phyloP scores from a whole-genome alignment of 1,140 invertebrate genomes.

The Aphaenogaster rudis region DNA sequence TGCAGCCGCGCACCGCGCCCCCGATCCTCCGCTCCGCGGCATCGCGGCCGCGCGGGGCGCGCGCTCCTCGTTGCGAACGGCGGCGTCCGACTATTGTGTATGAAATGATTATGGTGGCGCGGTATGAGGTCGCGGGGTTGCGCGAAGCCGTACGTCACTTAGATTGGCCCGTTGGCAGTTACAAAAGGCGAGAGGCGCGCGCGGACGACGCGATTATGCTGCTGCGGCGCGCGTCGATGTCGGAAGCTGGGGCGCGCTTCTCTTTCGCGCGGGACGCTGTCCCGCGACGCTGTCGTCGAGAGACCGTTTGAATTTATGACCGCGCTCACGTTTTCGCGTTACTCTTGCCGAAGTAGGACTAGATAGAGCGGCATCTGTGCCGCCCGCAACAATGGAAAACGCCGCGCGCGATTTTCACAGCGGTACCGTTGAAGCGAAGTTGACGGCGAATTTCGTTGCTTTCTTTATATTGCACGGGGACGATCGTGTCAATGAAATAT shows the following conservation, averaged over 20 bases:
- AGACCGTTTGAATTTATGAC: slow-evolving; percentile 42
- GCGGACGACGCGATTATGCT: slow-evolving; percentile 63
- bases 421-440: slow-evolving; percentile 18
- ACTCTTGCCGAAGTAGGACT: slow-evolving; percentile 42
- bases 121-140: slow-evolving; percentile 82
- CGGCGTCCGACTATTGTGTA: slow-evolving; percentile 82
- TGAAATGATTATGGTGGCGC: slow-evolving; percentile 83
- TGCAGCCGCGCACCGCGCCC: slow-evolving; percentile 68
- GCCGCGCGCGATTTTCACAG: slow-evolving; percentile 14
- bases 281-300: slow-evolving; percentile 40
- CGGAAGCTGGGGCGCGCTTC: slow-evolving; percentile 21
- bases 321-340: slow-evolving; percentile 43
- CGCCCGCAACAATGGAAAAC: slow-evolving; percentile 45
- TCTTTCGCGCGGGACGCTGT: slow-evolving; percentile 13
- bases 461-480: not conserved
- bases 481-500: slow-evolving; percentile 40
- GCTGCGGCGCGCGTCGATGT: slow-evolving; percentile 50
- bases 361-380: slow-evolving; percentile 34
- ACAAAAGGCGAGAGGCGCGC: slow-evolving; percentile 76
- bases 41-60: slow-evolving; percentile 2
- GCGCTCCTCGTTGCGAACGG: slow-evolving; percentile 69
- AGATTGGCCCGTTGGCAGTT: slow-evolving; percentile 84
- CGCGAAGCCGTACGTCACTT: slow-evolving; percentile 83
- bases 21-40: not conserved
- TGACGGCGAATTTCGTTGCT: slow-evolving; percentile 25